These are phyloP conservation scores for Patella pellucida DNA, from an alignment of 2,888 invertebrate species.

Conservation along the genomic window DNA sequence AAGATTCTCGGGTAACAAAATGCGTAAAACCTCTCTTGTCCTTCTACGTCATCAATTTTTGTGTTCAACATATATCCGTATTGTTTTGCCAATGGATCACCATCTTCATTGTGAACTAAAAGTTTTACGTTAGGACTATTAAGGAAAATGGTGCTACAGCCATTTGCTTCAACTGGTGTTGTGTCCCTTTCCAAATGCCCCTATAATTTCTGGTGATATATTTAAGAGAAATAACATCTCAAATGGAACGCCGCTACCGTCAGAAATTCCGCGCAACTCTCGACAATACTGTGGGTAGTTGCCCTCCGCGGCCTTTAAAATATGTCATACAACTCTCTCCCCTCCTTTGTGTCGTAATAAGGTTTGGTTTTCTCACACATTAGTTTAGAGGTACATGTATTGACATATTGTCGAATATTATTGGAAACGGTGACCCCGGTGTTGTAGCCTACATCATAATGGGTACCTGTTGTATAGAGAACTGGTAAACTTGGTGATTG, in stretches of 20 bases:
- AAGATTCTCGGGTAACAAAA: slow-evolving; percentile 20
- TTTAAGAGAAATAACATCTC: slow-evolving; percentile 24
- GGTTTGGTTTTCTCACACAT: slow-evolving; percentile 18
- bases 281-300: slow-evolving; percentile 27
- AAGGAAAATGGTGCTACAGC: slow-evolving; percentile 23
- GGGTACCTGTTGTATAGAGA: slow-evolving; percentile 17
- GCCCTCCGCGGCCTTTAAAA: slow-evolving; percentile 11
- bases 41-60: slow-evolving; percentile 21
- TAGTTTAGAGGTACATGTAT: slow-evolving; percentile 2
- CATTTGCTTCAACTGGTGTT: slow-evolving; percentile 12
- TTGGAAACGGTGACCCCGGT: slow-evolving; percentile 18
- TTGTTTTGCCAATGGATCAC: slow-evolving; percentile 13
- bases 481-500: slow-evolving; percentile 17
- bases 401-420: slow-evolving; percentile 16
- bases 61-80: slow-evolving; percentile 17
- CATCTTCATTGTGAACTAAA: slow-evolving; percentile 28
- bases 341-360: slow-evolving; percentile 23
- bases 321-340: slow-evolving; percentile 19
- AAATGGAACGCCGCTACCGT: slow-evolving; percentile 24
- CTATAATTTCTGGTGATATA: slow-evolving; percentile 18
- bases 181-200: background rate
- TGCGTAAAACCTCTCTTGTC: slow-evolving; percentile 14
- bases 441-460: slow-evolving; percentile 27
- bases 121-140: slow-evolving; percentile 26
- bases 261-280: slow-evolving; percentile 22